These are phyloP conservation scores for Harpagus bidentatus DNA, from an alignment of 2,113 vertebrate genomes.

Conservation along the genomic window DNA sequence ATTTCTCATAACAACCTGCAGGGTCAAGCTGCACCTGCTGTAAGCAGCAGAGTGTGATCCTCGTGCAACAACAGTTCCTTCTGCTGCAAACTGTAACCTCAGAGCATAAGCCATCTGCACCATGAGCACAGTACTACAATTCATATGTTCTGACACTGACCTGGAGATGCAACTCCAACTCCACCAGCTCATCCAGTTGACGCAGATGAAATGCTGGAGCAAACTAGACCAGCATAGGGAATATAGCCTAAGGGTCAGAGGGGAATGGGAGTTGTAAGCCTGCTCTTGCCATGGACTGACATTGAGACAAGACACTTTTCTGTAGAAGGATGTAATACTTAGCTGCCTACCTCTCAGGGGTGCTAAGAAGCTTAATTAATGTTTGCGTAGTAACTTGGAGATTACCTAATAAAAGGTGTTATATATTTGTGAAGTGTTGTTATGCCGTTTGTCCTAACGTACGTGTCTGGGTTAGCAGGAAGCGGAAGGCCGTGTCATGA, in stretches of 20 bases:
- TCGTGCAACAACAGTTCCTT: neutral
- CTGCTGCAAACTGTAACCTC: neutral
- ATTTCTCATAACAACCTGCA: neutral
- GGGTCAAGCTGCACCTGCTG: neutral
- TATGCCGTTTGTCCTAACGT: neutral
- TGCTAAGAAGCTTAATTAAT: constrained; percentile 63
- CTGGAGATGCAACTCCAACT: neutral
- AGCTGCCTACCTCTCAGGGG: constrained; percentile 10
- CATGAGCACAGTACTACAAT: neutral
- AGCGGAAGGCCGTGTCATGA: constrained; percentile 32
- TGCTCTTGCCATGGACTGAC: neutral
- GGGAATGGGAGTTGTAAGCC: neutral
- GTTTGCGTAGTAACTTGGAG: constrained; percentile 38
- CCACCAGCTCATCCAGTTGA: neutral
- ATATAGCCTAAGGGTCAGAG: neutral
- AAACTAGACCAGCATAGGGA: neutral
- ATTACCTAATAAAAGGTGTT: constrained; percentile 51
- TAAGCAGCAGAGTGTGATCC: neutral
- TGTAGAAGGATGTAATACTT: constrained; percentile 6
- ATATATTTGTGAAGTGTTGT: neutral
- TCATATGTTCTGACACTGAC: neutral
- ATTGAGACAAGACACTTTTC: neutral
- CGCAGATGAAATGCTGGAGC: neutral
- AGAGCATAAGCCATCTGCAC: neutral
- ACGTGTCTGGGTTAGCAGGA: constrained; percentile 60